A percentile compares a stretch with the other conserved stretches of the same genome.
Evolutionary conservation across 1,140 invertebrate species (phyloP).

Genomic region (Listronotus oregonensis): DNA sequence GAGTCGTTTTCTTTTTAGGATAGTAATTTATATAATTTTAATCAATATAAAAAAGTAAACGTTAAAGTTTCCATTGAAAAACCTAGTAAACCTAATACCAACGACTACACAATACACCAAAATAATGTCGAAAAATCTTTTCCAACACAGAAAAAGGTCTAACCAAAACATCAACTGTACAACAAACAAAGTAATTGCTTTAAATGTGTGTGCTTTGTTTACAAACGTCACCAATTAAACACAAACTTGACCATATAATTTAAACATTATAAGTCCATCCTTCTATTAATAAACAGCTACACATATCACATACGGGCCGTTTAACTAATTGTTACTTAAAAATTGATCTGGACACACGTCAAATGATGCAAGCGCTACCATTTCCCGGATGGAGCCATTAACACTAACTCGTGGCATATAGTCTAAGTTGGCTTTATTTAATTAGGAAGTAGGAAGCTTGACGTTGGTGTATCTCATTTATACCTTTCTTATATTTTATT

Average conservation of each 20-base stretch:
- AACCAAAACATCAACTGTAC: no score
- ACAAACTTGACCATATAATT: slow-evolving; percentile 10
- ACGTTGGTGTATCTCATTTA: background rate
- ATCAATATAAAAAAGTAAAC: no score
- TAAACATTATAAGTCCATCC: slow-evolving; percentile 2
- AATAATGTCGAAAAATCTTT: background rate
- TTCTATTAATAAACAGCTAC: slow-evolving; percentile 6
- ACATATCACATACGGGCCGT: slow-evolving; percentile 16
- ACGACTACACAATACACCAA: no score
- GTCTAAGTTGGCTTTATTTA: slow-evolving; percentile 4
- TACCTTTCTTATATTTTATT: no score
- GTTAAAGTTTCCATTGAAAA: no score
- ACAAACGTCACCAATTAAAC: slow-evolving; percentile 9
- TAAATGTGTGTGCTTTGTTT: slow-evolving; percentile 7
- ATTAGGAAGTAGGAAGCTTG: slow-evolving; percentile 10
- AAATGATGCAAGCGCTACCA: slow-evolving; percentile 4
- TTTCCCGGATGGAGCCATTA: slow-evolving; percentile 19
- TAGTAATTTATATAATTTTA: no score
- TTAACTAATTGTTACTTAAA: slow-evolving; percentile 7
- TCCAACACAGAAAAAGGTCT: no score
- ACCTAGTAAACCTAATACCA: no score
- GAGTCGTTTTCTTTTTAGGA: no score
- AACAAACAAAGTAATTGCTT: no score
- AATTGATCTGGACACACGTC: slow-evolving; percentile 22
- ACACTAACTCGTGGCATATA: slow-evolving; percentile 8